Evolutionary conservation across 2,797 vertebrate species (phyloP), one percentile per base, ranked within the genome.

Genomic region (Rhabdophis nuchalis): DNA sequence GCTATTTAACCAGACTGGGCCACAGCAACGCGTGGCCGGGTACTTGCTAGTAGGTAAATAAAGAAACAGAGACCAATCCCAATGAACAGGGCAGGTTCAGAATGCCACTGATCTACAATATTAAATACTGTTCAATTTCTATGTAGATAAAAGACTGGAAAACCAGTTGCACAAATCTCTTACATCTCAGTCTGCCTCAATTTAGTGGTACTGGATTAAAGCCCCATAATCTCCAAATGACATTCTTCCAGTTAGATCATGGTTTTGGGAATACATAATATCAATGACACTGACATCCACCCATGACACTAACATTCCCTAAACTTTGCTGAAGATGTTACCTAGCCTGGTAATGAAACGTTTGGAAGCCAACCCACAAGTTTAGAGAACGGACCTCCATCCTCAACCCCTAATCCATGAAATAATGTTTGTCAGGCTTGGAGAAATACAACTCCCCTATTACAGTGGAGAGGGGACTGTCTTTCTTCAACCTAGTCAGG

Each of bases 21-120:
- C n/a, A n/a, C n/a, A n/a, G n/a, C n/a, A n/a, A n/a, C n/a, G n/a
- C n/a, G n/a, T n/a, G n/a, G n/a, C n/a, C n/a, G n/a, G n/a, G n/a
- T n/a, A n/a, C n/a, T n/a, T n/a, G n/a, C n/a, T n/a, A n/a, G n/a
- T 92, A 53, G 93, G 95, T 94, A 95, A 95, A 93, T 20, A 96
- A 93, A 86, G 4, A 57, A 50, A 13, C 1, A 2, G 6, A 64
- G 13, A 87, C 8, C 54, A 54, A 85, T 82, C 53, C 32, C 32
- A 41, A 90, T 46, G 36, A 85, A 90, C 46, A 72, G 25, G 54
- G 27, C 32, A 91, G 60, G 14, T 41, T 87, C n/a, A 57, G 32
- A 87, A 54, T 23, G 41, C 16, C 29, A 18, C 0, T 56, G 58
- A 64, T 64, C 36, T 23, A 91, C 53, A 53, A 12, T n/a, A 29